These are phyloP conservation scores for Xestia xanthographa DNA, from an alignment of 2,888 invertebrate species.

Conservation along the genomic window DNA sequence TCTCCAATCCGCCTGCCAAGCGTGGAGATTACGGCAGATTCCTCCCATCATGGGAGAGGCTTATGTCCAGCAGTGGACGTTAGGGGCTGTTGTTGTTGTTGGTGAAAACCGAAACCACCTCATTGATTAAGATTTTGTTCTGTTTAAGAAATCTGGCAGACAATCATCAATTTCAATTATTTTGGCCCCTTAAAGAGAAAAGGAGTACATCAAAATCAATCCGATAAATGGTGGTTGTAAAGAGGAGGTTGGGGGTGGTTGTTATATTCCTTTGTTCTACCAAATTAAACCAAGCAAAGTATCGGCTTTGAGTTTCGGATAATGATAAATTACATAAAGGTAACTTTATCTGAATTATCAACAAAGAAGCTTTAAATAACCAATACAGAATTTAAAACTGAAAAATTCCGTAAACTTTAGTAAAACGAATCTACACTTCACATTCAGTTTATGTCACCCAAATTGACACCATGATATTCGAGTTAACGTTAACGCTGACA, in stretches of 20 bases:
- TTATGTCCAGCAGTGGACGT: too few relatives aligned
- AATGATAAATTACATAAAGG: neutral
- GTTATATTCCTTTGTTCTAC: neutral
- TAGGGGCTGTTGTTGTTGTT: too few relatives aligned
- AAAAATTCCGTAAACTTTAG: slow-evolving; percentile 16
- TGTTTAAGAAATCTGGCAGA: neutral
- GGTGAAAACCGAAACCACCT: too few relatives aligned
- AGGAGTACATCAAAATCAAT: neutral
- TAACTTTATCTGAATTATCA: neutral
- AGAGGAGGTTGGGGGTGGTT: too few relatives aligned
- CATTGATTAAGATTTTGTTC: neutral
- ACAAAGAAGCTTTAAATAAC: neutral
- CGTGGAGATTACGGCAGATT: too few relatives aligned
- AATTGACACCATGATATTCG: slow-evolving; percentile 61
- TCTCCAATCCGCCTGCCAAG: too few relatives aligned
- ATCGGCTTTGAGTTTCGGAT: too few relatives aligned
- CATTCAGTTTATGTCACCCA: slow-evolving; percentile 44
- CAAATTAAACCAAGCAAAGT: neutral
- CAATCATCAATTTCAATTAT: too few relatives aligned
- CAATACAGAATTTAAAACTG: neutral
- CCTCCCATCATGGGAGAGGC: too few relatives aligned
- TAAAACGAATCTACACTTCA: slow-evolving; percentile 43
- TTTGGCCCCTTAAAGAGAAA: neutral
- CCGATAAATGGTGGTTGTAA: neutral
- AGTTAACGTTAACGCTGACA: slow-evolving; percentile 60